Evolutionary conservation across 2,113 vertebrate species (phyloP), one percentile per base, ranked within the genome.

Genomic region (Rhodinocichla rosea): DNA sequence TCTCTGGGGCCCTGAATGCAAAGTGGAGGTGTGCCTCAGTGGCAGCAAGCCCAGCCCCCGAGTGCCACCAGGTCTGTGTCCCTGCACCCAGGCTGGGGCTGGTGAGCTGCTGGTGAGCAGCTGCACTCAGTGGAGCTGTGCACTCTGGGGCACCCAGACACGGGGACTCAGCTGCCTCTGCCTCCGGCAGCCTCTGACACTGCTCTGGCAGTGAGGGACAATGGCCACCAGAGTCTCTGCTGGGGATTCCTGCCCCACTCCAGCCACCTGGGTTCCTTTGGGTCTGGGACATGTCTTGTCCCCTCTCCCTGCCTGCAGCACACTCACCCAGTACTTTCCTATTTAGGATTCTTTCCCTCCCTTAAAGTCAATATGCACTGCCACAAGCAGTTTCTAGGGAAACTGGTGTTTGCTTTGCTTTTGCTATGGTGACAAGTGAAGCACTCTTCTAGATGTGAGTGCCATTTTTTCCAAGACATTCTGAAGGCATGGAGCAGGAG

Each of bases 341-440:
- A 8, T 18, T n/a, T 65, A 23, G 26, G 40, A 89, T 45, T 22
- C 39, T 80, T n/a, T 63, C 35, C 79, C 49, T 67, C 55, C 62
- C 80, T 73, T 28, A 79, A 95, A 92, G 80, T 93, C 94, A 89
- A 92, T 14, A 83, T 24, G 37, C 30, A 13, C 14, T 49, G 39
- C 35, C 47, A 64, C 69, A 45, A 1, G 9, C 80, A 65, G 87
- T 97, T 96, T 95, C 85, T 80, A 92, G 69, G 85, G 89, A 94
- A 95, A 91, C 44, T 59, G 42, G 9, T 74, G 56, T 94, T 96
- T 96, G 93, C 65, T 96, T 91, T 85, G 79, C 89, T 39, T 97
- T 96, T 60, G 45, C 94, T 88, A 71, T 90, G 87, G 94, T 63
- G 85, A 95, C 1, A 1, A 81, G 67, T 3, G 35, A 70, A 93